These are phyloP conservation scores for Tubiluchus corallicola DNA, from an alignment of 2,888 invertebrate species.

Conservation along the genomic window DNA sequence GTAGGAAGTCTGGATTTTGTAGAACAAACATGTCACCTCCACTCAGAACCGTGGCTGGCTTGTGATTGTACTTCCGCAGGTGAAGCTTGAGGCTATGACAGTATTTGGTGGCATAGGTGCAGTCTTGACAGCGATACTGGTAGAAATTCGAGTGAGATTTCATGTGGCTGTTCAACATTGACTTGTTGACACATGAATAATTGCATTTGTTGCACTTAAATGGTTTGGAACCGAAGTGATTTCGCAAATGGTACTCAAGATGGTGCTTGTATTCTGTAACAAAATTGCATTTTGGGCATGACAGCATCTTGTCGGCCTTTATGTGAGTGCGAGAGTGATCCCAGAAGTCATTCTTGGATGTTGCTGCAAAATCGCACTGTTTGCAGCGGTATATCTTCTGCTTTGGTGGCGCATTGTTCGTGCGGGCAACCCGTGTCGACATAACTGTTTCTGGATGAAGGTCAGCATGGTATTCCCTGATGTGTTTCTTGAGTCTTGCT, in stretches of 20 bases:
- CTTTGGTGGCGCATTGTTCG: conserved; percentile 15
- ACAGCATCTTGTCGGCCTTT: conserved; percentile 71
- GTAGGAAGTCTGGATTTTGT: neutral
- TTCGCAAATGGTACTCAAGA: conserved; percentile 83
- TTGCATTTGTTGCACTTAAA: conserved; percentile 72
- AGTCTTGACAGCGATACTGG: conserved; percentile 78
- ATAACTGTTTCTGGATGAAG: conserved; percentile 23
- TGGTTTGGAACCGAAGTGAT: conserved; percentile 86
- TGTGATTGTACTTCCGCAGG: conserved; percentile 72
- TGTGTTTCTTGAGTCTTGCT: conserved; percentile 35
- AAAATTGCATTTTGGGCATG: conserved; percentile 81
- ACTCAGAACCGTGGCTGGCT: conserved; percentile 71
- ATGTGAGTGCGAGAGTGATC: conserved; percentile 73
- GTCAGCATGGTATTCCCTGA: conserved; percentile 34
- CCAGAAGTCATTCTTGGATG: conserved; percentile 83
- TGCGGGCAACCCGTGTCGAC: conserved; percentile 12
- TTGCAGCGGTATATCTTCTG: conserved; percentile 75
- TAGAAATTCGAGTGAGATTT: conserved; percentile 68
- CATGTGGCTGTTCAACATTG: conserved; percentile 94
- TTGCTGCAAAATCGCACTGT: conserved; percentile 63
- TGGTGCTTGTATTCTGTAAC: conserved; percentile 98
- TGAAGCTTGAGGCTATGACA: conserved; percentile 92
- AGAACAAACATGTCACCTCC: neutral
- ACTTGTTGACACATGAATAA: conserved; percentile 71
- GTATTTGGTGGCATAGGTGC: conserved; percentile 91